Conservation (phyloP, 1,140 invertebrate genomes). For the Neotoxoptera formosana region DNA sequence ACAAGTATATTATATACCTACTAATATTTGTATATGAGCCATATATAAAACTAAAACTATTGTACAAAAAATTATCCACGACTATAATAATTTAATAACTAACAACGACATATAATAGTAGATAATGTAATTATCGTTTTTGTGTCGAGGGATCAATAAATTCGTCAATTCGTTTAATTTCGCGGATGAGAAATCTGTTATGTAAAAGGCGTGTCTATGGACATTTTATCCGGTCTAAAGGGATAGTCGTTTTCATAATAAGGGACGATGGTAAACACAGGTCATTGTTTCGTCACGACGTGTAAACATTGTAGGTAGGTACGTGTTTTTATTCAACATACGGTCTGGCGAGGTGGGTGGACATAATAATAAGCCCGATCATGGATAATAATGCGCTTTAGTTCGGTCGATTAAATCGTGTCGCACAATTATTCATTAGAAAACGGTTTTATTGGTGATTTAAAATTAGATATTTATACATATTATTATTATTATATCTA, state of each 20-base stretch:
- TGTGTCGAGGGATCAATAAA: neutral
- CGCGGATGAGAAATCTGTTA: neutral
- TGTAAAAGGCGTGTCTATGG: slow-evolving; percentile 33
- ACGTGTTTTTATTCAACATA: slow-evolving; percentile 34
- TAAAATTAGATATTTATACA: neutral
- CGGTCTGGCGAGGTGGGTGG: neutral
- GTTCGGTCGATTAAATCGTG: neutral
- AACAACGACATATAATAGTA: neutral
- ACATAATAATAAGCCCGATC: slow-evolving; percentile 20
- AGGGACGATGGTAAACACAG: slow-evolving; percentile 27
- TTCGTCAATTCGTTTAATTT: neutral
- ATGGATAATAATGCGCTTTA: slow-evolving; percentile 26
- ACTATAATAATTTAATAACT: neutral
- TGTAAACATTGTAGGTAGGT: slow-evolving; percentile 40
- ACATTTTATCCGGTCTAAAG: slow-evolving; percentile 36
- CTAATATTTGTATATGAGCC: too few relatives aligned
- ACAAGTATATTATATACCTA: neutral
- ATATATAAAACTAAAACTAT: neutral
- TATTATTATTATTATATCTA: too few relatives aligned
- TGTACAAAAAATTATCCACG: neutral
- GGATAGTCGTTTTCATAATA: slow-evolving; percentile 45
- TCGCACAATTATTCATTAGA: neutral
- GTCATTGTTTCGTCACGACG: slow-evolving; percentile 42
- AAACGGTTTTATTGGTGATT: slow-evolving; percentile 20
- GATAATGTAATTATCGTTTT: neutral